phyloP scores from a whole-genome alignment of 1,140 invertebrate genomes.

The Drosophila hydei region DNA sequence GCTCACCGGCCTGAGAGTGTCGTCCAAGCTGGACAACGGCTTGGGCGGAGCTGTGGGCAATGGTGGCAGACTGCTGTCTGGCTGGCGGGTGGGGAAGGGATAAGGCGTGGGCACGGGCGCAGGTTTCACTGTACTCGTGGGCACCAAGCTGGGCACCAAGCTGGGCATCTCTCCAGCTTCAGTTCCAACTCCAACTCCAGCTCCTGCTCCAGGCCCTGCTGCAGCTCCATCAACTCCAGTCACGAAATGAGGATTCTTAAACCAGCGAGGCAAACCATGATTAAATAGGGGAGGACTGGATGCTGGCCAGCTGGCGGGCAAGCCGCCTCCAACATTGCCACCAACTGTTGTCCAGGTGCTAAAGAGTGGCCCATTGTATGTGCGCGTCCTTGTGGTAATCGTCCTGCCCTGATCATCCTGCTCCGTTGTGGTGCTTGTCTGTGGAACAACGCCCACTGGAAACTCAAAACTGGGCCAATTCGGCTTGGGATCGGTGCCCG shows the following conservation, averaged over 20 bases:
- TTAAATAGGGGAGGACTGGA: slow-evolving; percentile 11
- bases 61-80: background rate
- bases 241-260: background rate
- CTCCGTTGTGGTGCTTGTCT: slow-evolving; percentile 24
- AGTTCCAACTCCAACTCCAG: background rate
- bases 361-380: background rate
- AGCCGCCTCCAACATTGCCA: background rate
- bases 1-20: slow-evolving; percentile 23
- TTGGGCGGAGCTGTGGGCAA: slow-evolving; percentile 25
- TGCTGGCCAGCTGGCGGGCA: slow-evolving; percentile 5
- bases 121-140: background rate
- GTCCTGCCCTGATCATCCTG: slow-evolving; percentile 33
- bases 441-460: slow-evolving; percentile 15
- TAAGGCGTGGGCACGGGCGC: background rate
- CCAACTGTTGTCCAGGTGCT: slow-evolving; percentile 6
- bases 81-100: slow-evolving; percentile 1
- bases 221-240: background rate
- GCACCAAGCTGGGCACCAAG: background rate
- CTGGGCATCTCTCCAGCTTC: background rate
- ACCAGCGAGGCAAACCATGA: slow-evolving; percentile 20
- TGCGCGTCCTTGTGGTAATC: slow-evolving; percentile 19
- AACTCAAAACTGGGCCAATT: slow-evolving; percentile 26
- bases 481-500: background rate
- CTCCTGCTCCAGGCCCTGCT: background rate
- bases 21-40: slow-evolving; percentile 34